phyloP scores from a whole-genome alignment of 1,140 invertebrate species.

The Lasioglossum albipes region DNA sequence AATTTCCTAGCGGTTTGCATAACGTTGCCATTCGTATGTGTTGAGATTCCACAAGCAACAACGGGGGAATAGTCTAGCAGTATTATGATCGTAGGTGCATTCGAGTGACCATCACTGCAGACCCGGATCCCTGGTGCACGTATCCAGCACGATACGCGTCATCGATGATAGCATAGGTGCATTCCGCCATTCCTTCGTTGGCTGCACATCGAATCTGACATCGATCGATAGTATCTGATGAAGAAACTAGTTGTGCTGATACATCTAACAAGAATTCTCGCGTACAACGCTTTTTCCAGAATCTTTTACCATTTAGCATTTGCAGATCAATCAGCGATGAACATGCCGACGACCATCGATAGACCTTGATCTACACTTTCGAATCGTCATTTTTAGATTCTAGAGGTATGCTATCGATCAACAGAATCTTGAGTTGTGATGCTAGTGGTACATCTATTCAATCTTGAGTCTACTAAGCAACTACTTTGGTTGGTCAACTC shows the following conservation, averaged over 20 bases:
- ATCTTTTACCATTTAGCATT: too few species aligned
- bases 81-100: constrained; percentile 13
- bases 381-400: too few species aligned
- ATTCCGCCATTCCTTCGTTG: background rate
- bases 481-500: too few species aligned
- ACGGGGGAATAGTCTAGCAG: background rate
- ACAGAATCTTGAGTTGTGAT: too few species aligned
- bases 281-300: too few species aligned
- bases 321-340: too few species aligned
- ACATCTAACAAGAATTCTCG: too few species aligned
- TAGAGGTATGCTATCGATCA: too few species aligned
- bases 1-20: constrained; percentile 7
- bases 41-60: background rate
- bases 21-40: constrained; percentile 7
- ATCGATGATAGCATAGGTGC: constrained; percentile 5
- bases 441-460: too few species aligned
- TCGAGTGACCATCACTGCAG: constrained; percentile 13
- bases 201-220: background rate
- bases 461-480: too few species aligned
- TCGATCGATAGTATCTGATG: background rate
- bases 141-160: constrained; percentile 7
- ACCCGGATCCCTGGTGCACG: constrained; percentile 12
- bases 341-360: too few species aligned
- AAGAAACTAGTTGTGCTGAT: background rate
- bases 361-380: too few species aligned